phyloP scores from a whole-genome alignment of 1,140 invertebrate species.

The Pseudomyrmex gracilis region DNA sequence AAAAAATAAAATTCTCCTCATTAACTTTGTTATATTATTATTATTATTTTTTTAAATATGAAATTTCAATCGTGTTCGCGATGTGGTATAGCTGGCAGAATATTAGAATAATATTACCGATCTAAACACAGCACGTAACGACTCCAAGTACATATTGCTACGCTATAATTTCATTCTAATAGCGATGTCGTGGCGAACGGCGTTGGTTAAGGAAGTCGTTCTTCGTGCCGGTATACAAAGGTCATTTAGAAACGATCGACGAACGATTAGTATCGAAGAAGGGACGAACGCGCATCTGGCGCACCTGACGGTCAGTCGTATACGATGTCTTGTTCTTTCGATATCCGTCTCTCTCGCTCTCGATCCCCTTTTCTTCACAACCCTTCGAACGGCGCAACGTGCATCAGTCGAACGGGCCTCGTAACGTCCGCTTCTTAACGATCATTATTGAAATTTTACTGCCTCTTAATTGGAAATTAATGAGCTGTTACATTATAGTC shows the following conservation, averaged over 20 bases:
- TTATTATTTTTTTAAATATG: neutral
- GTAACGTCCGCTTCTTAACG: constrained; percentile 85
- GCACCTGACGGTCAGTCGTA: constrained; percentile 82
- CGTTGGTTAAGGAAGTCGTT: constrained; percentile 37
- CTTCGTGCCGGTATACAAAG: constrained; percentile 53
- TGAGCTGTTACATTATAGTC: constrained; percentile 78
- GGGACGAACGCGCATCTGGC: constrained; percentile 82
- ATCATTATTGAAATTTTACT: constrained; percentile 86
- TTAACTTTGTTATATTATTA: neutral
- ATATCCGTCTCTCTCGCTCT: constrained; percentile 62
- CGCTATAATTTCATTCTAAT: constrained; percentile 60
- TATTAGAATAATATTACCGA: constrained; percentile 41
- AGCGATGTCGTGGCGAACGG: constrained; percentile 22
- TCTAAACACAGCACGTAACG: constrained; percentile 41
- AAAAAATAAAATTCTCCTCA: too few species aligned
- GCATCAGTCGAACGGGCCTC: constrained; percentile 75
- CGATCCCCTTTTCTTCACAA: constrained; percentile 64
- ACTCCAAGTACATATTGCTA: constrained; percentile 21
- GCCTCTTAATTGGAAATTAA: constrained; percentile 85
- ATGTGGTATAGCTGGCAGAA: neutral
- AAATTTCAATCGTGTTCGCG: constrained; percentile 4
- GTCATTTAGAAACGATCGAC: constrained; percentile 80
- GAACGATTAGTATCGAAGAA: constrained; percentile 83
- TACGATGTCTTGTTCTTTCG: constrained; percentile 68
- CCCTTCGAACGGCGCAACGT: constrained; percentile 74